Evolutionary conservation across 2,113 vertebrate genomes (phyloP).

Genomic region (Larimichthys polyactis): DNA sequence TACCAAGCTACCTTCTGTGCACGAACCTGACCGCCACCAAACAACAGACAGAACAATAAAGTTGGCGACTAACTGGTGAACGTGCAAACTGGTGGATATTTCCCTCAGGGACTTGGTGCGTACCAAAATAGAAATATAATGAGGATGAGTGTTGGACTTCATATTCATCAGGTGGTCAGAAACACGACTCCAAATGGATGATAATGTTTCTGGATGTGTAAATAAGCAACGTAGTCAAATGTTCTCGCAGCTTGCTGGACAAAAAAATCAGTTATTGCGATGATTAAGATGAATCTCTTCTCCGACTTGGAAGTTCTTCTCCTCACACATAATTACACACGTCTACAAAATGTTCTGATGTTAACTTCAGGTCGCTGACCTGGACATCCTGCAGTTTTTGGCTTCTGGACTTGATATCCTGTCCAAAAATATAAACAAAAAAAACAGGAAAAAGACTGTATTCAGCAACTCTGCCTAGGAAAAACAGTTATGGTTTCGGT

Average conservation of each 20-base stretch:
- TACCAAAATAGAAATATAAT: background rate
- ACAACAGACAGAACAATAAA: background rate
- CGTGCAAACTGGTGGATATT: background rate
- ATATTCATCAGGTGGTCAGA: background rate
- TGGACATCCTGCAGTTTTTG: constrained; percentile 9
- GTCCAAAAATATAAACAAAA: constrained; percentile 29
- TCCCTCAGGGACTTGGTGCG: background rate
- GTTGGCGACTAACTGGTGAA: background rate
- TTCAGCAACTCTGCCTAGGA: background rate
- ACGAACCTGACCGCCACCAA: background rate
- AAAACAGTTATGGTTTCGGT: background rate
- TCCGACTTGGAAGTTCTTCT: background rate
- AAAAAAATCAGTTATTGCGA: background rate
- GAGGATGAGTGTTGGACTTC: background rate
- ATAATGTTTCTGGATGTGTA: background rate
- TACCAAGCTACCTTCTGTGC: background rate
- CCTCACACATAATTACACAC: background rate
- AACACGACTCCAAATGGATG: background rate
- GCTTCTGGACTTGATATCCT: background rate
- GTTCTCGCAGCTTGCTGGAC: background rate
- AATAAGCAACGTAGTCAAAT: background rate
- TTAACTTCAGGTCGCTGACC: constrained; percentile 5
- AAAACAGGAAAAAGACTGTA: background rate
- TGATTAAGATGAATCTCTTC: background rate
- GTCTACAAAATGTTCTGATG: constrained; percentile 3